Evolutionary conservation across 1,140 invertebrate species (phyloP).

Genomic region (Drosophila pandora): DNA sequence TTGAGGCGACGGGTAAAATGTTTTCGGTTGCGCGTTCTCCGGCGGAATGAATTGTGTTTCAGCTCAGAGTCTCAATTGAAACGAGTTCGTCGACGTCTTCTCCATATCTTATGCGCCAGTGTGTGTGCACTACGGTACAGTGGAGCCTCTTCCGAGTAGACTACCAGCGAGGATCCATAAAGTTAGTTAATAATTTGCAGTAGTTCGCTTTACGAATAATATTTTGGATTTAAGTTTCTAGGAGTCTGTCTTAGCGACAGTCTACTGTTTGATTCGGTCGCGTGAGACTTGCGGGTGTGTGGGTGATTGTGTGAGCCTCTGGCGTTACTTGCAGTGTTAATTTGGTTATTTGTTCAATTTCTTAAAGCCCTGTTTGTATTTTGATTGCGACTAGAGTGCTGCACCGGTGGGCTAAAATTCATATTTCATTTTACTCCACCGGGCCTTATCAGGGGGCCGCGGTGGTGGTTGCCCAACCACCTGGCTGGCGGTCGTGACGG

Average conservation of each 20-base stretch:
- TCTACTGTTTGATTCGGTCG: slow-evolving; percentile 22
- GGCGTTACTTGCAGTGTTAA: slow-evolving; percentile 50
- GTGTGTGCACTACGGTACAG: slow-evolving; percentile 16
- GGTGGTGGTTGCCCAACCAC: slow-evolving; percentile 27
- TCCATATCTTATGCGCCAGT: slow-evolving; percentile 52
- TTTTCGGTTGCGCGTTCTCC: slow-evolving; percentile 53
- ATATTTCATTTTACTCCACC: slow-evolving; percentile 7
- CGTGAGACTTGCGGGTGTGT: slow-evolving; percentile 22
- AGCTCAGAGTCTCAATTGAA: slow-evolving; percentile 68
- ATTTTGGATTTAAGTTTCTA: background rate
- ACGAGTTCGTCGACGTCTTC: slow-evolving; percentile 74
- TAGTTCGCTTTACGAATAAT: too few species aligned
- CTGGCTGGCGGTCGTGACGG: slow-evolving; percentile 52
- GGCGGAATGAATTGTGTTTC: slow-evolving; percentile 72
- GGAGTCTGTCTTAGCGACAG: background rate
- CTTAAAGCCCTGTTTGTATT: slow-evolving; percentile 68
- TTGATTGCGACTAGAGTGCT: slow-evolving; percentile 61
- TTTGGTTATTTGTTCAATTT: slow-evolving; percentile 69
- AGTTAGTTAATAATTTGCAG: too few species aligned
- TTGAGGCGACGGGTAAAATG: slow-evolving; percentile 47
- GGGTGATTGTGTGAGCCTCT: slow-evolving; percentile 38
- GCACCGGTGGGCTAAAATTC: background rate
- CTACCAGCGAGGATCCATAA: background rate
- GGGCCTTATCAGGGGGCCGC: slow-evolving; percentile 22
- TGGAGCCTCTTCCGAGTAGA: background rate